A percentile compares a stretch with the other conserved stretches of the same genome.
These are phyloP conservation scores for Dendrolimus pini DNA, from an alignment of 2,888 invertebrate genomes.

Conservation along the genomic window DNA sequence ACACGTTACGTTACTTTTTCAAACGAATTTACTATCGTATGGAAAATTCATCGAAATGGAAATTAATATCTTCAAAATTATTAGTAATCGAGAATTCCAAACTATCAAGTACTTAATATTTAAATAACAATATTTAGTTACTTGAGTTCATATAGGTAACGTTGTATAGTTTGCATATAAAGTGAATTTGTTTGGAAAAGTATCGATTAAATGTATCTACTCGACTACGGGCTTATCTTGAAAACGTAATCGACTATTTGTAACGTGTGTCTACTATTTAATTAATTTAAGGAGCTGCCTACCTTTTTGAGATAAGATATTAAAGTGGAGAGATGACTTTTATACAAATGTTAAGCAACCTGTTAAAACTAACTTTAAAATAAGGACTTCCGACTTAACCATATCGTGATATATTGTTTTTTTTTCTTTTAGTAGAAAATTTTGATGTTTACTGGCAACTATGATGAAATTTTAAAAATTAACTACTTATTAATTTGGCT, in stretches of 20 bases:
- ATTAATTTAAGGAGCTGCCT: conserved; percentile 54
- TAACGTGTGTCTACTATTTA: conserved; percentile 44
- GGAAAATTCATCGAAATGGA: too few species aligned
- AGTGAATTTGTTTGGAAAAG: not conserved
- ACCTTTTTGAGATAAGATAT: conserved; percentile 69
- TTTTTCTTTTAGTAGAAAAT: conserved; percentile 27
- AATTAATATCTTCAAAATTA: too few species aligned
- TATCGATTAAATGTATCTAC: not conserved
- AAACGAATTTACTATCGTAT: not conserved
- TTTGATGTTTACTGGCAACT: conserved; percentile 39
- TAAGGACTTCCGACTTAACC: conserved; percentile 69
- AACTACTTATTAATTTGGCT: conserved; percentile 58
- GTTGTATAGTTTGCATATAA: too few species aligned
- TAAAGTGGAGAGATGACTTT: conserved; percentile 74
- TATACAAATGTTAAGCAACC: conserved; percentile 75
- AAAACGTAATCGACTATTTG: conserved; percentile 40
- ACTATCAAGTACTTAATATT: too few species aligned
- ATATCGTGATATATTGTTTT: conserved; percentile 48
- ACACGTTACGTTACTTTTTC: conserved; percentile 1
- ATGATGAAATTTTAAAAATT: conserved; percentile 31
- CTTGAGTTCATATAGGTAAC: too few species aligned
- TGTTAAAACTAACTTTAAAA: conserved; percentile 69
- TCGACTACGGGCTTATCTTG: not conserved
- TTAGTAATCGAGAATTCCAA: too few species aligned
- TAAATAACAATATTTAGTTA: too few species aligned